Percentiles rank a stretch among this genome's conserved stretches.
Conservation (phyloP, 2,113 vertebrate genomes). For the Pongo pygmaeus region DNA sequence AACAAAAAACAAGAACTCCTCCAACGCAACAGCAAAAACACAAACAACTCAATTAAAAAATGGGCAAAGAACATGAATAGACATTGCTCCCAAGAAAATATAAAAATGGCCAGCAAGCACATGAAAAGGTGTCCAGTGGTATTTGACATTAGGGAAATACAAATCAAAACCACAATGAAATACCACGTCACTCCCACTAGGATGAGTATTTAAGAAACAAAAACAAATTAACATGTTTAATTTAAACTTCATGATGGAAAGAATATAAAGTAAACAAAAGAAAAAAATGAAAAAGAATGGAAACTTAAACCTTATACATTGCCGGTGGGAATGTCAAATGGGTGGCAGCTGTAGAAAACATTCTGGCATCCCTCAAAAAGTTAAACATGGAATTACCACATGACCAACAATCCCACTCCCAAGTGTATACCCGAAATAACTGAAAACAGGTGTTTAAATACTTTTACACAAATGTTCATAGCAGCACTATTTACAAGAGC, state of each 20-base stretch:
- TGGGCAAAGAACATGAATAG: background rate
- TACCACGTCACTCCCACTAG: background rate
- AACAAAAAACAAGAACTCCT: background rate
- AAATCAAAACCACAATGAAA: background rate
- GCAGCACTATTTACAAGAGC: background rate
- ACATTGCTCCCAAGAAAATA: background rate
- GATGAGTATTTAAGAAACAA: background rate
- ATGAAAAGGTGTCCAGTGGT: background rate
- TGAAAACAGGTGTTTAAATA: background rate
- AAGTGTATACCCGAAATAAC: background rate
- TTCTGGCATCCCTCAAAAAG: background rate
- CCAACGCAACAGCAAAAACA: background rate
- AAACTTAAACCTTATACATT: background rate
- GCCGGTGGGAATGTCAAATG: background rate
- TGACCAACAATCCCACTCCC: background rate
- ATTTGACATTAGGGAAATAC: background rate
- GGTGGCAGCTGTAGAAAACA: background rate
- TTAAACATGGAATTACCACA: background rate
- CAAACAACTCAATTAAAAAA: background rate
- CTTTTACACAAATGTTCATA: fast-evolving
- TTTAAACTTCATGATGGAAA: too few relatives aligned
- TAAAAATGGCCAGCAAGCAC: background rate
- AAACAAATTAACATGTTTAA: background rate
- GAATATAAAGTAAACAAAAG: too few relatives aligned
- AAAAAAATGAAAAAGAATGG: too few relatives aligned